Conservation (phyloP, 2,888 invertebrate genomes). For the Acanthococcus lagerstroemiae region DNA sequence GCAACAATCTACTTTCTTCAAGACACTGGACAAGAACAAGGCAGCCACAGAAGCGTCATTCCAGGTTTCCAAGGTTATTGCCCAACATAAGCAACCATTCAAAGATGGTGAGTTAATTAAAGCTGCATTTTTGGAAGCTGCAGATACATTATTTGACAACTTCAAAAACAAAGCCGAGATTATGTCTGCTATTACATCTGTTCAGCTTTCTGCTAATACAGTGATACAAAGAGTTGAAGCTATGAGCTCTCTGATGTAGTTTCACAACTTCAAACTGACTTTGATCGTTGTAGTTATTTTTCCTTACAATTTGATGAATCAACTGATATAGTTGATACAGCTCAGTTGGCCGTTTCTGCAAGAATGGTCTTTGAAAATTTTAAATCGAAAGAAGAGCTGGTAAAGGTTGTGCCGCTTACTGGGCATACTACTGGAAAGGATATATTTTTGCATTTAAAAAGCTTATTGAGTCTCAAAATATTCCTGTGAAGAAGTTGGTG, state of each 20-base stretch:
- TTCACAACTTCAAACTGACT: not conserved
- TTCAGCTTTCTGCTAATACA: conserved; percentile 6
- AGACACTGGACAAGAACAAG: no score
- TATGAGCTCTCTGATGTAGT: not conserved
- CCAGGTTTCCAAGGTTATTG: no score
- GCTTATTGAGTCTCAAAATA: not conserved
- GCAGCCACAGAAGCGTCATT: no score
- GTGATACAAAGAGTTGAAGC: not conserved
- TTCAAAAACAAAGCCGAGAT: conserved; percentile 21
- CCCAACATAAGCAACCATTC: conserved; percentile 16
- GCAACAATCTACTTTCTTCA: no score
- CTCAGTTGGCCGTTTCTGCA: conserved; percentile 4
- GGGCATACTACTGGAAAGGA: not conserved
- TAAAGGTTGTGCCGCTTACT: conserved; percentile 8
- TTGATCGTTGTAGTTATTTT: conserved; percentile 11
- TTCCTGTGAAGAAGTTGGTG: not conserved
- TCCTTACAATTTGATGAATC: conserved; percentile 8
- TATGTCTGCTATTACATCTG: conserved; percentile 1
- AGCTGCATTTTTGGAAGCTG: conserved; percentile 4
- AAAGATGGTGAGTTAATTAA: conserved; percentile 9
- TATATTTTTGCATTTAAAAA: not conserved
- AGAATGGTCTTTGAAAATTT: conserved; percentile 12
- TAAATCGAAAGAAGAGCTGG: conserved; percentile 7
- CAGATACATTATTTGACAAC: conserved; percentile 4
- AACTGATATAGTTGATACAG: conserved; percentile 13